A percentile compares a stretch with the other conserved stretches of the same genome.
Conservation (phyloP, 2,113 vertebrate genomes). For the Motacilla tschutschensis region DNA sequence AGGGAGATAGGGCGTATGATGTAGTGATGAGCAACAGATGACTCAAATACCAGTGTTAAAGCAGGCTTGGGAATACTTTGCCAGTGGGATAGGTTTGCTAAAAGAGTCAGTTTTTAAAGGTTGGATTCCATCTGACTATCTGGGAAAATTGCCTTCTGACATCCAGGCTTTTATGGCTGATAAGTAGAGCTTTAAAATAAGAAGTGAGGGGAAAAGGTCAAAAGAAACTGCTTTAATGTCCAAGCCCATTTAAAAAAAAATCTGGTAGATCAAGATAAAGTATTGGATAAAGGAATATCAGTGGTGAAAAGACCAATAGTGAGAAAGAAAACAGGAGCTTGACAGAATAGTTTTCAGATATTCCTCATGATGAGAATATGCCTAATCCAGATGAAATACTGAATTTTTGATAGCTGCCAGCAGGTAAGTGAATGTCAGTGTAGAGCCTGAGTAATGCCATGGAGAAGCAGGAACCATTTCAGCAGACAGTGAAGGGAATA, state of each 20-base stretch:
- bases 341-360: neutral
- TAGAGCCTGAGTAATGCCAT: neutral
- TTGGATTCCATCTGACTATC: neutral
- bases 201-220: neutral
- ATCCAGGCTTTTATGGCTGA: neutral
- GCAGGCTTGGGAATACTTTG: neutral
- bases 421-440: neutral
- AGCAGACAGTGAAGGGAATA: neutral
- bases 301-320: neutral
- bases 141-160: slow-evolving; percentile 7
- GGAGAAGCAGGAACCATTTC: neutral
- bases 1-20: neutral
- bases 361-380: neutral
- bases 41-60: neutral
- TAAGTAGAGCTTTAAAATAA: neutral
- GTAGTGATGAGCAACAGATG: neutral
- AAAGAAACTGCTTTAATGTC: neutral
- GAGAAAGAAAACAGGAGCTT: neutral
- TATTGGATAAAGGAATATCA: neutral
- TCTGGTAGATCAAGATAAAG: neutral
- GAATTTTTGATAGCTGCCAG: neutral
- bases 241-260: neutral
- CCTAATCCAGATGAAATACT: neutral
- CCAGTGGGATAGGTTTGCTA: neutral
- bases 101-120: neutral